Evolutionary conservation across 92 coral and sea anemone species (phyloP), one percentile per base, ranked within the genome.

Genomic region (Hydrozoanthus gracilis): DNA sequence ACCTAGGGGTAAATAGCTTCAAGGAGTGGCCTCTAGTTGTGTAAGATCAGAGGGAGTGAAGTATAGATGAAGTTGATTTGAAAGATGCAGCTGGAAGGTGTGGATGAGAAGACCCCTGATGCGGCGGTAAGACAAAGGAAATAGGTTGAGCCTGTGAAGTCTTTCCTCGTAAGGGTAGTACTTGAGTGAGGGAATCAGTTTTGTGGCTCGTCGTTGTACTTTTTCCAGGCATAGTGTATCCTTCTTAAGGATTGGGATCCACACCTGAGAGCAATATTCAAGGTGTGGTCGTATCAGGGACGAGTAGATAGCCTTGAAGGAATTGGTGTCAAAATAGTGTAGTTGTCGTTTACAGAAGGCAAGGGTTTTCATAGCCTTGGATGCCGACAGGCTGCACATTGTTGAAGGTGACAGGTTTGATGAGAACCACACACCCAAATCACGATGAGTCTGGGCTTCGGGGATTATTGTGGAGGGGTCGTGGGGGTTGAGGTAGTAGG

Each of bases 231-330:
- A 64, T 7, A 44, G 51, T 4, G 76, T 87, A 78, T 88, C 93
- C 71, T 88, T 88, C 87, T 87, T 82, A n/a, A 87, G 72, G 71
- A 71, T 72, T 56, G 87, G 84, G 7, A 69, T 69, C 90, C 82
- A 87, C 8, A 77, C 90, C 49, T 82, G 89, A 65, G 88, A 78
- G 62, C 91, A 84, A 56, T 91, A 85, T 87, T 85, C 90, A 35
- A 85, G 89, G 15, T 79, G 85, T 16, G 90, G 91, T 58, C 94
- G 39, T 6, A 82, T 92, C 44, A 91, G 73, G 64, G 2, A 56
- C 15, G 9, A 9, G 8, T 3, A 56, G 64, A 3, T 2, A 7
- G 15, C 3, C 3, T 56, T 9, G 8, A 56, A 56, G 11, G 64
- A 56, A 2, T n/a, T 12, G 9, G 9, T n/a, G 64, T 56, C 64